phyloP scores from a whole-genome alignment of 2,797 vertebrate species.

The Onychomys torridus region DNA sequence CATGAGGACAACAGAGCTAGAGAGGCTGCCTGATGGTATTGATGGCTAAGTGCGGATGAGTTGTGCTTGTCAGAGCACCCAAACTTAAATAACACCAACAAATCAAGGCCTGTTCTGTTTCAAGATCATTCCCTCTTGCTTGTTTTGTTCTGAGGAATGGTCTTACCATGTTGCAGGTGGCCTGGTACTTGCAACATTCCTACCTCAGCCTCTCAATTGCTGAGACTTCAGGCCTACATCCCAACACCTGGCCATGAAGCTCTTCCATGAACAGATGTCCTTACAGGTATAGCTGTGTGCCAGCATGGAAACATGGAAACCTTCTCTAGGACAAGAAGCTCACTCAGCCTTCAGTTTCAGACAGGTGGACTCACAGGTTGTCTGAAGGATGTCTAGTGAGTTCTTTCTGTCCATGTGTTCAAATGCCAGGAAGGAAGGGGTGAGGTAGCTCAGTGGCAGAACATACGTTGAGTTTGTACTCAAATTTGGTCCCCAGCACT shows the following conservation, averaged over 20 bases:
- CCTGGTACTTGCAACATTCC: background rate
- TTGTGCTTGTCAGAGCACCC: background rate
- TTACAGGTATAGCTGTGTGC: background rate
- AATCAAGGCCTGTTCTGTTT: slow-evolving; percentile 19
- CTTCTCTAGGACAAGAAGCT: background rate
- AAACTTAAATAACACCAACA: background rate
- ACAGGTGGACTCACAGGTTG: background rate
- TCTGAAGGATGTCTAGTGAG: background rate
- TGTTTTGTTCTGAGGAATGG: background rate
- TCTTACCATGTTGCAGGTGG: background rate
- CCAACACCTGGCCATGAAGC: background rate
- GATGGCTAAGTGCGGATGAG: background rate
- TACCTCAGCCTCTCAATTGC: background rate
- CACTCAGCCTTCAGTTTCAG: background rate
- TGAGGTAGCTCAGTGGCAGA: background rate
- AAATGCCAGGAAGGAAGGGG: background rate
- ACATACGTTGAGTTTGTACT: background rate
- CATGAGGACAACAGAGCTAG: background rate
- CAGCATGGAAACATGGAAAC: background rate
- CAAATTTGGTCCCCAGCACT: background rate
- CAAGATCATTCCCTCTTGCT: background rate
- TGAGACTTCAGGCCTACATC: background rate
- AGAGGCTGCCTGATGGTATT: background rate
- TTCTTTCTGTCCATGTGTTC: slow-evolving; percentile 25
- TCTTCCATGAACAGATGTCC: background rate